phyloP scores from a whole-genome alignment of 2,113 vertebrate species.

The Psammodynastes pulverulentus region DNA sequence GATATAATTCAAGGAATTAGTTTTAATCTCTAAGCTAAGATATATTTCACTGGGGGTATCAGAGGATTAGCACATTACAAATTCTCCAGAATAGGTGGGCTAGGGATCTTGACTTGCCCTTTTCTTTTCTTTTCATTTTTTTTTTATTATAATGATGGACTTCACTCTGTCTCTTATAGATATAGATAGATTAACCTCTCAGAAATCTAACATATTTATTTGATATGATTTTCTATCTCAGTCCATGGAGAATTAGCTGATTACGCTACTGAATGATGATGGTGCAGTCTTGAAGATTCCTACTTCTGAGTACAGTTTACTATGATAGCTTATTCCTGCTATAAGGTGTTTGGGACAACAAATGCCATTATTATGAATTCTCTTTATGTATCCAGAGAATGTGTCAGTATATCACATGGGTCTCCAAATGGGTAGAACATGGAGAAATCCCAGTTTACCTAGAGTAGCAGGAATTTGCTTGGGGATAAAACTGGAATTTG shows the following conservation, averaged over 20 bases:
- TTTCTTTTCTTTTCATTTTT: background rate
- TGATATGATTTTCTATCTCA: background rate
- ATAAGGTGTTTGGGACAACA: background rate
- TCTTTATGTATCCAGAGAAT: background rate
- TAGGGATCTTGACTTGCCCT: background rate
- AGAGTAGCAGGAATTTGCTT: background rate
- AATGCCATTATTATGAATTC: background rate
- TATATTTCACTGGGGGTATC: background rate
- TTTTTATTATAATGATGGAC: background rate
- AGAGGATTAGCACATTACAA: background rate
- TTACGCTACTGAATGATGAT: background rate
- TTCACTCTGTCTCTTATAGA: background rate
- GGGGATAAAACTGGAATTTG: background rate
- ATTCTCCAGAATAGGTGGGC: background rate
- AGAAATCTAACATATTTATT: background rate
- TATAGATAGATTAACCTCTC: background rate
- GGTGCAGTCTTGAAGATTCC: background rate
- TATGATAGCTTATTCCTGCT: background rate
- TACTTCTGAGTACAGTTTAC: background rate
- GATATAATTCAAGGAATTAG: background rate
- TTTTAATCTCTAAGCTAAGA: background rate
- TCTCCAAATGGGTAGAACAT: background rate
- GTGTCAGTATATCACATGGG: background rate
- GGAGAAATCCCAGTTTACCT: background rate
- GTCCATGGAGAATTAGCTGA: background rate